Evolutionary conservation across 2,797 vertebrate species (phyloP), one percentile per base, ranked within the genome.

Genomic region (Acanthornis magna): DNA sequence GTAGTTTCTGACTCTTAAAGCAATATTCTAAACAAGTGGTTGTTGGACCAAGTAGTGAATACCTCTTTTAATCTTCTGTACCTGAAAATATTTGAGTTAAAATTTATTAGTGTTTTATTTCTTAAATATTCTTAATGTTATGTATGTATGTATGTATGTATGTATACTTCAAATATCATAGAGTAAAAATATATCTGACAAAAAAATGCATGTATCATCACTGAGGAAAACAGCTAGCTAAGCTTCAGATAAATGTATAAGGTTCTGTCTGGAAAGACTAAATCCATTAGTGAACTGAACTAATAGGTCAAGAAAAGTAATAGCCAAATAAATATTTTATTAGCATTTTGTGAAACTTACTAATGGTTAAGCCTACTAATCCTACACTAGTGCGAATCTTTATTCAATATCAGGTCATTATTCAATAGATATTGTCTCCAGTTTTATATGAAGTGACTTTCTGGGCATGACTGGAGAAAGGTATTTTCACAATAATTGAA

Each of bases 281-380:
- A 98, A 98, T 98, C 98, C 98, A 98, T 99, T 98, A 99, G 98
- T 98, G 98, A 99, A 97, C 98, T 98, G 98, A 97, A 98, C 98
- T 98, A 98, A 98, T 97, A 98, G 98, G 98, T 98, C 98, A 98
- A 97, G 98, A 98, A 98, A 99, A 99, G 98, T 98, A 99, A 99
- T 98, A 98, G 98, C 97, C 96, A 97, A 98, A 98, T 99, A 98
- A 99, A 99, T 99, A 98, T 98, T 99, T 99, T 98, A 99, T 98
- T 98, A 98, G 98, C 97, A 97, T 98, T 98, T 98, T 98, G 98
- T 98, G 94, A 98, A 98, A 98, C 97, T 96, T 98, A 97, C 98
- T 98, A 98, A 98, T 98, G 98, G 97, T 97, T 97, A 97, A 98
- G 95, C 91, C 95, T 97, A 97, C 98, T 93, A 96, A 98, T 97